Evolutionary conservation across 2,888 invertebrate genomes (phyloP).

Genomic region (Cataglyphis rosenhaueri): DNA sequence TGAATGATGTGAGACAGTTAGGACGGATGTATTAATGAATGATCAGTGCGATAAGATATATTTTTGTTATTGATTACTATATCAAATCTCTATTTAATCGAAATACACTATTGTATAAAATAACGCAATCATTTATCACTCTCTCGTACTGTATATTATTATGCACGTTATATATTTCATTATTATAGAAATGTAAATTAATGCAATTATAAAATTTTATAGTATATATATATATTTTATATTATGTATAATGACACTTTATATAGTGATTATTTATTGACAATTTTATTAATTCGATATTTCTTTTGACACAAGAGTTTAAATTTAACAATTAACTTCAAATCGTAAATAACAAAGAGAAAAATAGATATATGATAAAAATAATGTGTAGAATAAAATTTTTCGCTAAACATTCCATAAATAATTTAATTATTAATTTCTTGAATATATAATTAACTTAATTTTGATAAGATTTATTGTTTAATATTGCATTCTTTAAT

Average conservation of each 20-base stretch:
- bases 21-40: background rate
- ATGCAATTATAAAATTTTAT: background rate
- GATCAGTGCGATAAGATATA: background rate
- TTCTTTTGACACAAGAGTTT: background rate
- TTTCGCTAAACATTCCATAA: background rate
- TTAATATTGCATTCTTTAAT: background rate
- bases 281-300: background rate
- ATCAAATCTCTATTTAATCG: background rate
- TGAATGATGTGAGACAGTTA: background rate
- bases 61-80: background rate
- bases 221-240: too few relatives aligned
- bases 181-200: background rate
- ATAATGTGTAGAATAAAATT: background rate
- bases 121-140: background rate
- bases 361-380: background rate
- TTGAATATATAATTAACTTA: background rate
- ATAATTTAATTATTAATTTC: conserved; percentile 4
- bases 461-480: background rate
- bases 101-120: background rate
- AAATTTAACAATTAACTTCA: background rate
- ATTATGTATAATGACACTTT: background rate
- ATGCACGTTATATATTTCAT: conserved; percentile 4
- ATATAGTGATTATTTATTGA: background rate
- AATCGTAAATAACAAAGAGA: background rate
- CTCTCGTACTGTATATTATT: background rate